Evolutionary conservation across 2,113 vertebrate species (phyloP), one percentile per base, ranked within the genome.

Genomic region (Halcyon senegalensis): DNA sequence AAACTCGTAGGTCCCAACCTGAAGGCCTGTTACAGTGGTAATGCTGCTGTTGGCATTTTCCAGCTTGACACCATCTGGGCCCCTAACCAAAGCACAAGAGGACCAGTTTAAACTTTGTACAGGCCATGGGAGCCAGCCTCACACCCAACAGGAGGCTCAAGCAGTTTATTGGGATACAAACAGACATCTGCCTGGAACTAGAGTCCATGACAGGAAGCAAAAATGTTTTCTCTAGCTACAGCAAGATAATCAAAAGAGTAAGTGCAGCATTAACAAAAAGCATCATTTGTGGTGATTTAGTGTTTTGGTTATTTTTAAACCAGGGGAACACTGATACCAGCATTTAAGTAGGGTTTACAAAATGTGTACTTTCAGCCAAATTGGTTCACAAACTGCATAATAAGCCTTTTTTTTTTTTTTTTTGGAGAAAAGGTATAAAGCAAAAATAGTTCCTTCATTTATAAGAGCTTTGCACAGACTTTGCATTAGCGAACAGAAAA

Each of bases 1-100:
- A 94, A 99, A 99, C 94, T 98, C 98, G 0, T 99, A 99, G 1
- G 73, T 97, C 68, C 99, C 99, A n/a, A 98, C 99, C 72, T 99
- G 98, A 9, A 99, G 98, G 35, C 99, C 99, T 1, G 98, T 99
- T 95, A 99, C 99, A 24, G 98, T 99, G 96, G 99, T 99, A 39
- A 99, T 92, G 8, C 98, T 98, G 72, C 97, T 97, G 97, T 99
- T 99, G n/a, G 98, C 98, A 13, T 99, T 99, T 93, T 99, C 99
- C 8, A 99, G 98, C 94, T 99, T 99, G 85, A 99, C 99, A 24
- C 99, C 99, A 4, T 98, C 98, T 3, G 99, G 99, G 16, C 99
- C 99, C 73, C 99, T 99, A 96, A 51, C 15, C 80, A 76, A 96
- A 88, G 93, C 48, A 92, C 85, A 93, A 77, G 69, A 77, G 25